Evolutionary conservation across 92 coral and sea anemone genomes (phyloP).

Genomic region (Anthopleura xanthogrammica): DNA sequence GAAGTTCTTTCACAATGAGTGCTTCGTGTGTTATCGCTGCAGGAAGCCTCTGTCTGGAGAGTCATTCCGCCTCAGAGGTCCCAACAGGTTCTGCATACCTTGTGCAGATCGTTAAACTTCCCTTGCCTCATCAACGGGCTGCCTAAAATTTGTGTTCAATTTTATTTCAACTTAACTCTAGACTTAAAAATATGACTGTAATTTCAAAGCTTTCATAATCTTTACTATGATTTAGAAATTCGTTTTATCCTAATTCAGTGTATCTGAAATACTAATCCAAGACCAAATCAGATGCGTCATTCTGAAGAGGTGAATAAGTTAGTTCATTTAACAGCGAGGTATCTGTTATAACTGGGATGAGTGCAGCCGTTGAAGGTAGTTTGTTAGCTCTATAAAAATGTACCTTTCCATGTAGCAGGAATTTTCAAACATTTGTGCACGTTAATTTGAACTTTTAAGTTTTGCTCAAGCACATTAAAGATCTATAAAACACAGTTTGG

Average conservation of each 20-base stretch:
- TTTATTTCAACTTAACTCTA: background rate
- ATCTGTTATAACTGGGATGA: background rate
- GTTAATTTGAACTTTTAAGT: background rate
- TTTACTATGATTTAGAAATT: background rate
- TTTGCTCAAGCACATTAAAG: background rate
- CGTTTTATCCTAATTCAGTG: background rate
- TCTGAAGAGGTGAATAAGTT: background rate
- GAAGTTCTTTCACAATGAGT: constrained; percentile 87
- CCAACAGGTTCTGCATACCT: constrained; percentile 66
- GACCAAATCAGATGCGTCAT: background rate
- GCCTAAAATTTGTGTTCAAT: background rate
- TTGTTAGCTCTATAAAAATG: background rate
- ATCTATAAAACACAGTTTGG: too few relatives aligned
- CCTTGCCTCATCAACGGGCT: background rate
- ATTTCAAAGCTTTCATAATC: background rate
- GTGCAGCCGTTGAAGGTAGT: background rate
- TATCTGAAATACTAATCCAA: background rate
- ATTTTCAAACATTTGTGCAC: background rate
- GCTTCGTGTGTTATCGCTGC: constrained; percentile 90
- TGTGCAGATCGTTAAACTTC: constrained; percentile 42
- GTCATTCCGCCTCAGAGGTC: constrained; percentile 65
- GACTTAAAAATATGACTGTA: background rate
- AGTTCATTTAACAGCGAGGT: background rate
- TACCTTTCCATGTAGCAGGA: background rate
- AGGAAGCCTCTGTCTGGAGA: constrained; percentile 81